A percentile compares a stretch with the other conserved stretches of the same genome.
Conservation (phyloP, 2,888 invertebrate species). For the Drosophila meridiana region DNA sequence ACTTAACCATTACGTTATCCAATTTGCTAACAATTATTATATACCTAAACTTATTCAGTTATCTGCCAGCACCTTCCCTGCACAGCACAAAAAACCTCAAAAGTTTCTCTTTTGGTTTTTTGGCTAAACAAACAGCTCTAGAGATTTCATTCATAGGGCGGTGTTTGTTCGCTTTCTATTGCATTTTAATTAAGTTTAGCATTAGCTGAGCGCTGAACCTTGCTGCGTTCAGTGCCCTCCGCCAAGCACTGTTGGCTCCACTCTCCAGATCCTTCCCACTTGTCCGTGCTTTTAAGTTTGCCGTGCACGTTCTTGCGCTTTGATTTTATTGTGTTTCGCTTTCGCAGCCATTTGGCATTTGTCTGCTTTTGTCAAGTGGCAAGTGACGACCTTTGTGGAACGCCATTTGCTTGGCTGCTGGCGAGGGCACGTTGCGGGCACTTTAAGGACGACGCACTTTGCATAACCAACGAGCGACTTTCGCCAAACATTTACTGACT, state of each 20-base stretch:
- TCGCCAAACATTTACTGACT: slow-evolving; percentile 56
- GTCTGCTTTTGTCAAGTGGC: slow-evolving; percentile 32
- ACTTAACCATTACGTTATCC: neutral
- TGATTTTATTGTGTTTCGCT: slow-evolving; percentile 62
- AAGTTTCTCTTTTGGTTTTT: neutral
- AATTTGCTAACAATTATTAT: neutral
- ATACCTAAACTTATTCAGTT: neutral
- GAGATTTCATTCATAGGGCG: neutral
- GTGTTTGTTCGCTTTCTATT: neutral
- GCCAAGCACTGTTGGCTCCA: neutral
- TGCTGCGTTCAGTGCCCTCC: too few relatives aligned
- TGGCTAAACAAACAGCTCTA: neutral
- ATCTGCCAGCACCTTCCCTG: neutral
- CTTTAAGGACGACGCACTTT: slow-evolving; percentile 71
- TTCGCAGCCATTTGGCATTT: slow-evolving; percentile 35
- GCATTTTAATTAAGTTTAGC: slow-evolving; percentile 31
- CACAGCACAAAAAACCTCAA: rapidly evolving
- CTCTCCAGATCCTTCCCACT: neutral
- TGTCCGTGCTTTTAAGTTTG: slow-evolving; percentile 43
- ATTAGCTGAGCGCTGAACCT: slow-evolving; percentile 20
- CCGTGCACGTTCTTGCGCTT: slow-evolving; percentile 59
- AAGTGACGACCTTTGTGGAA: slow-evolving; percentile 42
- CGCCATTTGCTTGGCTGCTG: slow-evolving; percentile 13
- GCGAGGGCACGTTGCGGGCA: slow-evolving; percentile 66
- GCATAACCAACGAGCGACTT: slow-evolving; percentile 52